Conservation (phyloP, 1,140 invertebrate species). For the Neuroterus valhalla region DNA sequence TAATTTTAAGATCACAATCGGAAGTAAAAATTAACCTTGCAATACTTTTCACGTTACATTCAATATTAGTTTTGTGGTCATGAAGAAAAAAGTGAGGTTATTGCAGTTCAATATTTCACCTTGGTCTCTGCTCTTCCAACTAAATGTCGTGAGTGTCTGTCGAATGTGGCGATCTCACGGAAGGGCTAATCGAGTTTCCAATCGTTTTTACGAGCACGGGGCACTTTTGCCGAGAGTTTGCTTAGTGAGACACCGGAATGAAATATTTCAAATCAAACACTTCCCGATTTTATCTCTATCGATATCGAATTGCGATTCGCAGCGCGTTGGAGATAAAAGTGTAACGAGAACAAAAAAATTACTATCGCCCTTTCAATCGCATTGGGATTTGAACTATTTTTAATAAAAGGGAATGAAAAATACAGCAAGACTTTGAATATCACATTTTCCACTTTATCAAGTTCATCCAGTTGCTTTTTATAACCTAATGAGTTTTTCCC, state of each 20-base stretch:
- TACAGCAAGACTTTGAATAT: no score
- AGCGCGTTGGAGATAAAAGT: not conserved
- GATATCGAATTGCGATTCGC: not conserved
- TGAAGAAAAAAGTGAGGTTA: not conserved
- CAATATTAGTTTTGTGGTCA: not conserved
- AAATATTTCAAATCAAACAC: slow-evolving; percentile 24
- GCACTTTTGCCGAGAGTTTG: not conserved
- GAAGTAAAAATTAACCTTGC: not conserved
- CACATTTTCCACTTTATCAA: no score
- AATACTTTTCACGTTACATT: slow-evolving; percentile 2
- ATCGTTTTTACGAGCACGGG: slow-evolving; percentile 8
- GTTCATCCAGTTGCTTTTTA: no score
- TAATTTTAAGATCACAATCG: no score
- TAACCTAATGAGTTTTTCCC: no score
- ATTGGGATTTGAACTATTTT: no score
- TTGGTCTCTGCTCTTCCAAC: slow-evolving; percentile 11
- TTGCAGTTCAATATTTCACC: slow-evolving; percentile 20
- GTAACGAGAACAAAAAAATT: not conserved
- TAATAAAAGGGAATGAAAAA: no score
- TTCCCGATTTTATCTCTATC: slow-evolving; percentile 22
- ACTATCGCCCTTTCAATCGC: no score
- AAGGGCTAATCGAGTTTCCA: slow-evolving; percentile 27
- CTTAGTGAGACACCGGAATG: slow-evolving; percentile 8
- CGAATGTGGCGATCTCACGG: slow-evolving; percentile 15
- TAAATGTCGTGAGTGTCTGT: slow-evolving; percentile 1